Percentiles rank a stretch among this genome's conserved stretches.
phyloP scores from a whole-genome alignment of 2,888 invertebrate species.

The Brachyptera putata region DNA sequence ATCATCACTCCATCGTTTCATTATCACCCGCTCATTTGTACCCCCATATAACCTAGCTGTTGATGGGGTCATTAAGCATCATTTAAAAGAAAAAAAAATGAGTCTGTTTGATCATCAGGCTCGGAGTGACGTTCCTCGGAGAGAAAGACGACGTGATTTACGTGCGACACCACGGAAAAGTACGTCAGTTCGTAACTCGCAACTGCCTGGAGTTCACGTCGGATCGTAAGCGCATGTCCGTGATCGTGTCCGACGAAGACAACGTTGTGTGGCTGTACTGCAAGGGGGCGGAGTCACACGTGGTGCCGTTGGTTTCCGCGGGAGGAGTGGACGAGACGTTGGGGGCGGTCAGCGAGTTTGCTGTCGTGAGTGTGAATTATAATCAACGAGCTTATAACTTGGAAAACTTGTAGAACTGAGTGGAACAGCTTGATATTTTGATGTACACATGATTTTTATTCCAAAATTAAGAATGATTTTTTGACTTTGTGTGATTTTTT shows the following conservation, averaged over 20 bases:
- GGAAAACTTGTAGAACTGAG: no score
- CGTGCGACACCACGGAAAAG: constrained; percentile 45
- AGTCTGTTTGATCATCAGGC: no score
- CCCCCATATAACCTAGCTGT: no score
- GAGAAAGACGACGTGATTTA: constrained; percentile 44
- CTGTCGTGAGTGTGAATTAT: constrained; percentile 45
- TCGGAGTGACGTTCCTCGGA: constrained; percentile 57
- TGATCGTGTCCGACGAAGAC: constrained; percentile 67
- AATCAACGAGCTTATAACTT: no score
- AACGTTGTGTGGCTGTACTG: constrained; percentile 68
- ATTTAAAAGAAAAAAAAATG: no score
- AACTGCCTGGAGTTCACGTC: constrained; percentile 85
- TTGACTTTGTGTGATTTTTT: no score
- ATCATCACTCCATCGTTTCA: no score
- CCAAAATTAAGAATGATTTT: no score
- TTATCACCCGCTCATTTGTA: no score
- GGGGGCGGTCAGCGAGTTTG: constrained; percentile 51
- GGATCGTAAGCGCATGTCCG: constrained; percentile 87
- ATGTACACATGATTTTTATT: no score
- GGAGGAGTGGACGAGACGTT: constrained; percentile 45
- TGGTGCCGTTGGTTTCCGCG: constrained; percentile 57
- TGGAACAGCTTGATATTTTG: no score
- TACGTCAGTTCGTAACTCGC: constrained; percentile 57
- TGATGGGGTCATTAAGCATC: no score
- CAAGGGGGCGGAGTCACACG: constrained; percentile 77